Conservation (phyloP, 1,140 invertebrate species). For the Drosophila suzukii region DNA sequence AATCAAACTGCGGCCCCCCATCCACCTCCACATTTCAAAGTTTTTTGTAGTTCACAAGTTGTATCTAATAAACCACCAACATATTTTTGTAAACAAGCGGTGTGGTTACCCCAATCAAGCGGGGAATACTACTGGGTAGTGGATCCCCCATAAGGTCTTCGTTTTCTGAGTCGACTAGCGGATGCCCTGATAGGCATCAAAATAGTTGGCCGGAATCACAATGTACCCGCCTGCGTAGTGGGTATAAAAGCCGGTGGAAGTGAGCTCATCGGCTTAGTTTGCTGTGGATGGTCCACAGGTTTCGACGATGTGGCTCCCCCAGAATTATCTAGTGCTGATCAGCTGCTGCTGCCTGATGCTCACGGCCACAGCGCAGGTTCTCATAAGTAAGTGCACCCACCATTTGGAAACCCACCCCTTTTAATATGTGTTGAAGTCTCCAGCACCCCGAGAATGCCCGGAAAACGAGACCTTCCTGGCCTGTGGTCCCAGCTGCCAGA, state of each 20-base stretch:
- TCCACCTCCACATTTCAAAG: conserved; percentile 1
- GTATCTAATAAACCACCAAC: conserved; percentile 34
- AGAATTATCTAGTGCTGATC: conserved; percentile 26
- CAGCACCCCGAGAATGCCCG: conserved; percentile 53
- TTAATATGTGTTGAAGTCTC: background rate
- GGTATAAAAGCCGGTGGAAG: conserved; percentile 25
- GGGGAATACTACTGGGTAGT: background rate
- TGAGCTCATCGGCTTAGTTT: conserved; percentile 39
- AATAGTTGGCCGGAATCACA: background rate
- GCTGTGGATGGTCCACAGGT: background rate
- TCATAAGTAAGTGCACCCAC: conserved; percentile 38
- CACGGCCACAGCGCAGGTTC: conserved; percentile 21
- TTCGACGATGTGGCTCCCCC: conserved; percentile 24
- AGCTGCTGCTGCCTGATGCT: conserved; percentile 15
- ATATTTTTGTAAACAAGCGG: conserved; percentile 25
- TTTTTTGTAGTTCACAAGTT: conserved; percentile 8
- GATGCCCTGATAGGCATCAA: background rate
- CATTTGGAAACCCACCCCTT: too few relatives aligned
- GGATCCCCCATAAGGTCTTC: background rate
- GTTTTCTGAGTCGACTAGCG: background rate
- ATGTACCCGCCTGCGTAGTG: background rate
- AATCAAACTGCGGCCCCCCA: too few relatives aligned
- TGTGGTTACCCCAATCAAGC: conserved; percentile 1
- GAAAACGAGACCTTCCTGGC: conserved; percentile 79
- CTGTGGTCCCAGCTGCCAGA: conserved; percentile 86